A percentile compares a stretch with the other conserved stretches of the same genome.
phyloP scores from a whole-genome alignment of 2,888 invertebrate genomes.

The Nezara viridula region DNA sequence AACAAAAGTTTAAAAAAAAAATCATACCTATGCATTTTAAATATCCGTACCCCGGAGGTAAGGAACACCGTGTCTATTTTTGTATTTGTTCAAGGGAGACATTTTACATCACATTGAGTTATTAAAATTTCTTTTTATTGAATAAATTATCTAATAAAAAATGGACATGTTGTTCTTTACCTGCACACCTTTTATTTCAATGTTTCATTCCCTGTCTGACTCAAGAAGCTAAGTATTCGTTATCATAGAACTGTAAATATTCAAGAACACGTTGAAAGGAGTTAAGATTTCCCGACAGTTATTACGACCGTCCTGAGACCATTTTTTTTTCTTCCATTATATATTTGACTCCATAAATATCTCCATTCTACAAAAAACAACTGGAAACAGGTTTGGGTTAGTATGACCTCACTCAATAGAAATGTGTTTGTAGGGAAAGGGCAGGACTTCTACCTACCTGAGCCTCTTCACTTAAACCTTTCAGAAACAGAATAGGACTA shows the following conservation, averaged over 20 bases:
- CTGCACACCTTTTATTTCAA: no score
- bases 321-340: neutral
- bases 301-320: neutral
- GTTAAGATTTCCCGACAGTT: neutral
- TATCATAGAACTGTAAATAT: neutral
- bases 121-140: no score
- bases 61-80: no score
- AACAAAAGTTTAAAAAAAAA: no score
- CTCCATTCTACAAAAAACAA: neutral
- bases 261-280: neutral
- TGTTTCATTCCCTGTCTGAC: no score
- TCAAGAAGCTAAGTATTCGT: no score
- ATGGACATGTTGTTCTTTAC: no score
- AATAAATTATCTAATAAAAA: no score
- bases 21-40: no score
- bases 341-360: neutral
- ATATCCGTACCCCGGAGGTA: no score
- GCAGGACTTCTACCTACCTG: neutral
- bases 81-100: no score
- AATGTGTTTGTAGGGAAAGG: slow-evolving; percentile 37
- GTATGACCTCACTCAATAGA: neutral
- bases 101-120: no score
- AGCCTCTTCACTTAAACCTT: neutral
- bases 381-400: neutral
- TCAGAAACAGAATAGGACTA: neutral